These are phyloP conservation scores for Pampusana beccarii DNA, from an alignment of 2,113 vertebrate species.

Conservation along the genomic window DNA sequence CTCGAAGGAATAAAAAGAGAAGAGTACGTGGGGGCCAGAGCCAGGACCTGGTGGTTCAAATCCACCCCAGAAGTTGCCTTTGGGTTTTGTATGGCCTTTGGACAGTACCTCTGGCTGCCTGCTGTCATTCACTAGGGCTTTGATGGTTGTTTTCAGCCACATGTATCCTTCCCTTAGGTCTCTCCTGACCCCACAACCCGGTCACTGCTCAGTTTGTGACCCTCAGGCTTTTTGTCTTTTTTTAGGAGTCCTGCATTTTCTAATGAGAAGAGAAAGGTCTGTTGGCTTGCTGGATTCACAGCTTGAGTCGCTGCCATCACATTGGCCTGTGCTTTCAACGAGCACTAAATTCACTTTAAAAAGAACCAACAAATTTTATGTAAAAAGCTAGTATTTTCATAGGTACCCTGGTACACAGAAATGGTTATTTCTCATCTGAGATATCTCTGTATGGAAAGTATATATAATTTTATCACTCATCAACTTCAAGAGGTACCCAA, in stretches of 20 bases:
- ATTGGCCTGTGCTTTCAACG: rapidly evolving
- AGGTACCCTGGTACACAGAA: not conserved
- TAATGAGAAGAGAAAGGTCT: not conserved
- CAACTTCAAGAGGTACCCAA: constrained; percentile 12
- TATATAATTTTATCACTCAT: constrained; percentile 35
- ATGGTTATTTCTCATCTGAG: constrained; percentile 40
- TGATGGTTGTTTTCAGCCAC: not conserved
- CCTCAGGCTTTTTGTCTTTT: not conserved
- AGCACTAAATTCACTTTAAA: not conserved
- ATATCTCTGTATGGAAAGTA: not conserved
- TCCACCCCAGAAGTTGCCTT: not conserved
- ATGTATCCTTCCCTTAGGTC: not conserved
- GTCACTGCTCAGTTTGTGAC: not conserved
- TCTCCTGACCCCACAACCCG: not conserved
- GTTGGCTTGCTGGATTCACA: not conserved
- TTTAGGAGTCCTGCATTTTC: not conserved
- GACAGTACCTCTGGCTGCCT: not conserved
- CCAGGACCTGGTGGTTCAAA: not conserved
- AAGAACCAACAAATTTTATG: not conserved
- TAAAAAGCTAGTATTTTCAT: not conserved
- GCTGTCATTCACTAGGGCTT: not conserved
- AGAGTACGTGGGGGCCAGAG: not conserved
- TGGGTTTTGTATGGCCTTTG: not conserved
- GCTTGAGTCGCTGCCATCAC: not conserved
- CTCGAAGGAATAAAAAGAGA: not conserved